A percentile compares a stretch with the other conserved stretches of the same genome.
phyloP scores from a whole-genome alignment of 2,888 invertebrate genomes.

The Dryomyza anilis region DNA sequence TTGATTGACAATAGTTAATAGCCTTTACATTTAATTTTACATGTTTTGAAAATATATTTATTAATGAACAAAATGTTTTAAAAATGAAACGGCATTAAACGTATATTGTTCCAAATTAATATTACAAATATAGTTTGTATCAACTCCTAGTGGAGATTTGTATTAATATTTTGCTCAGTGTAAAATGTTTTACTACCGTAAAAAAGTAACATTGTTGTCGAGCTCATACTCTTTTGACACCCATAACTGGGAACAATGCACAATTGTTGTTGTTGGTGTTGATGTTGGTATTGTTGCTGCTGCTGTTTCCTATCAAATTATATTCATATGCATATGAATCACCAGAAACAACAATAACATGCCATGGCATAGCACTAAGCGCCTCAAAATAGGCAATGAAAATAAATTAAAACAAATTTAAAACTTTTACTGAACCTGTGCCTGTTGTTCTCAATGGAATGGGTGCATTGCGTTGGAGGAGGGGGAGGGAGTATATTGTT shows the following conservation, averaged over 20 bases:
- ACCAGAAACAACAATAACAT: constrained; percentile 36
- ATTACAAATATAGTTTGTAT: too few species aligned
- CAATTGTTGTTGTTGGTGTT: background rate
- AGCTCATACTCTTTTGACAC: constrained; percentile 1
- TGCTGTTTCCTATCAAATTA: background rate
- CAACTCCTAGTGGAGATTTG: too few species aligned
- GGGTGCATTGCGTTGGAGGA: background rate
- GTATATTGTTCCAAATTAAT: too few species aligned
- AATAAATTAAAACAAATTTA: constrained; percentile 51
- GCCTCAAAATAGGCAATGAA: constrained; percentile 57
- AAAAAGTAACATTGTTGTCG: background rate
- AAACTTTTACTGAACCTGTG: constrained; percentile 6
- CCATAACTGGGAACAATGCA: background rate
- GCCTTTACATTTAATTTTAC: too few species aligned
- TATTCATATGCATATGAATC: constrained; percentile 23
- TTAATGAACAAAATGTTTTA: too few species aligned
- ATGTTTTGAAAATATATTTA: too few species aligned
- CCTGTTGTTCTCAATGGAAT: too few species aligned
- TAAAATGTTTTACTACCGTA: too few species aligned
- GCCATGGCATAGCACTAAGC: constrained; percentile 46
- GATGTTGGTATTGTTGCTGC: background rate
- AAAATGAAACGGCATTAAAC: too few species aligned
- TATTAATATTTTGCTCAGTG: too few species aligned
- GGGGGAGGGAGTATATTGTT: background rate
- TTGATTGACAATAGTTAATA: too few species aligned